These are phyloP conservation scores for Oenanthe oenanthe DNA, from an alignment of 2,113 vertebrate genomes.

Conservation along the genomic window DNA sequence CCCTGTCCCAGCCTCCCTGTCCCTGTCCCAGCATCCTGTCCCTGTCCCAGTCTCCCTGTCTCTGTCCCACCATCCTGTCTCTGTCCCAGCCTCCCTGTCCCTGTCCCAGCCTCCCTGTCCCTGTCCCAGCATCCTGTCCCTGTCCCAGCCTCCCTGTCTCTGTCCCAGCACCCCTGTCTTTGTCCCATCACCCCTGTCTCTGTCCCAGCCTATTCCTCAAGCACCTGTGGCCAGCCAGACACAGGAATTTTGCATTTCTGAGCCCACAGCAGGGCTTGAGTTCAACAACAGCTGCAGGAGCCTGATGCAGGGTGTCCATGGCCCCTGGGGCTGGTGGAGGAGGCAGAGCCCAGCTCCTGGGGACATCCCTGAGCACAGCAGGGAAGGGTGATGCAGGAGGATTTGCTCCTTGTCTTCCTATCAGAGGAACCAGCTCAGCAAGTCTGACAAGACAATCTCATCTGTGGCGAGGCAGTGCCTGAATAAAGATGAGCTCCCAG, in stretches of 20 bases:
- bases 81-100: too few relatives aligned
- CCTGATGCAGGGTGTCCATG: fast-evolving
- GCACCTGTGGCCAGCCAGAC: background rate
- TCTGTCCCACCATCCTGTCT: too few relatives aligned
- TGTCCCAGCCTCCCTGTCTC: too few relatives aligned
- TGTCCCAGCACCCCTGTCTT: background rate
- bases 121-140: too few relatives aligned
- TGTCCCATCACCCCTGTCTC: background rate
- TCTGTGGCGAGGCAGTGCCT: background rate
- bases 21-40: too few relatives aligned
- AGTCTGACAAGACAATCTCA: slow-evolving; percentile 41
- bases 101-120: too few relatives aligned
- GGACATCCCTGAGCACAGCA: fast-evolving
- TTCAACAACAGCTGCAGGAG: background rate
- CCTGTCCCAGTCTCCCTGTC: too few relatives aligned
- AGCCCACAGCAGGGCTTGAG: background rate
- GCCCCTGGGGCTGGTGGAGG: background rate
- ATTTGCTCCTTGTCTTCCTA: background rate
- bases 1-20: too few relatives aligned
- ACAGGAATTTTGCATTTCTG: background rate
- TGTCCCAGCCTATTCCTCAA: background rate
- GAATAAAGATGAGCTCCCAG: slow-evolving; percentile 63
- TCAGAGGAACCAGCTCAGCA: slow-evolving; percentile 38
- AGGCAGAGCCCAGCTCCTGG: background rate
- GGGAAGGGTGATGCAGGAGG: background rate